Evolutionary conservation across 2,797 vertebrate species (phyloP), one percentile per base, ranked within the genome.

Genomic region (Picus viridis): DNA sequence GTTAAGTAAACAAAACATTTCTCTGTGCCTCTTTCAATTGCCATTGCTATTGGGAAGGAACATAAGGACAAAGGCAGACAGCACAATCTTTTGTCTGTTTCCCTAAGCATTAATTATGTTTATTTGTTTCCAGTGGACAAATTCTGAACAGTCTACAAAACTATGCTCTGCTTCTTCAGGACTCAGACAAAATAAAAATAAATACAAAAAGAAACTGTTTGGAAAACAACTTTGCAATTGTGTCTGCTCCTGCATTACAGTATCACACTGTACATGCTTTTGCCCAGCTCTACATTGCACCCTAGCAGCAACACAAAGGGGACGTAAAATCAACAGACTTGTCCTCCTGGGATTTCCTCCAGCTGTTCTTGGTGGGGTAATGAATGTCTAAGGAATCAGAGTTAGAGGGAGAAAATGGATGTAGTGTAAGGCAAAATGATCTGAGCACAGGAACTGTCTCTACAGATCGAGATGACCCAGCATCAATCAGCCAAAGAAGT

Each of bases 391-490:
- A 63, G 32, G 34, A 93, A 39, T 59, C 79, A 64, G 51, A 79
- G 71, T 63, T 78, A 69, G 53, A 85, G 39, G 26, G 49, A 75
- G 43, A 67, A 90, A 92, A 89, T 69, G 7, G 47, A 73, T 71
- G 36, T 47, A 63, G 82, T 24, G 32, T 67, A 86, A 83, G 30
- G 22, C 67, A 95, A 89, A 84, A 67, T 3, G 5, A 59, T 87
- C 36, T 57, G 32, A 87, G 47, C 88, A 82, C 10, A 14, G 56
- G 45, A 89, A n/a, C 47, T 68, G 80, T 76, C 54, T n/a, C 9
- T 49, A 12, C 47, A 88, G 75, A 86, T 88, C 72, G 65, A 77
- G 86, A 85, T 85, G 78, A 93, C 32, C 83, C 75, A 32, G n/a
- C 30, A 84, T 74, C 59, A 53, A 7, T 71, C 62, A 85, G 49